Evolutionary conservation across 2,888 invertebrate species (phyloP).

Genomic region (Leuctra nigra): DNA sequence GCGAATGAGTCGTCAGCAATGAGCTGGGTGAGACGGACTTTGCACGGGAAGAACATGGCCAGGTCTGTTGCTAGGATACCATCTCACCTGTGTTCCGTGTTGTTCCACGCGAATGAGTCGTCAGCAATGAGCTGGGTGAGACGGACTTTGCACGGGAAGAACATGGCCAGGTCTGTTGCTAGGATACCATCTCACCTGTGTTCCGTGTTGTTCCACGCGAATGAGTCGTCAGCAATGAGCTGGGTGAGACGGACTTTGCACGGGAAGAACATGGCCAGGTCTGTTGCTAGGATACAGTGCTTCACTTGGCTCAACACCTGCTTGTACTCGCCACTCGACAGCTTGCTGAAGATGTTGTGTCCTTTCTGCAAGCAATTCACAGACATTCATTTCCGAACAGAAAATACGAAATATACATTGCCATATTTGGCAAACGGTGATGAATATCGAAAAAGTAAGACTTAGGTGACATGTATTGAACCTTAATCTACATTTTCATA

Average conservation of each 20-base stretch:
- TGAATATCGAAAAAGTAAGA: no score
- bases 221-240: conserved; percentile 47
- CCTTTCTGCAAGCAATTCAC: conserved; percentile 57
- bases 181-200: conserved; percentile 67
- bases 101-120: conserved; percentile 56
- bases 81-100: conserved; percentile 55
- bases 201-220: conserved; percentile 57
- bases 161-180: conserved; percentile 77
- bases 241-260: conserved; percentile 58
- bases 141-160: conserved; percentile 67
- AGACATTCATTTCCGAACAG: no score
- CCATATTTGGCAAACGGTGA: no score
- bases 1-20: conserved; percentile 50
- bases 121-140: conserved; percentile 48
- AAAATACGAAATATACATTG: no score
- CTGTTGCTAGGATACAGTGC: conserved; percentile 80
- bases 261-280: conserved; percentile 73
- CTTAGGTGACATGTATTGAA: no score
- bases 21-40: conserved; percentile 51
- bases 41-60: conserved; percentile 75
- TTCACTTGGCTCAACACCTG: conserved; percentile 61
- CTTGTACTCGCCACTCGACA: conserved; percentile 66
- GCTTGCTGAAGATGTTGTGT: conserved; percentile 74
- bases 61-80: conserved; percentile 81
- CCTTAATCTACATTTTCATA: no score